phyloP scores from a whole-genome alignment of 2,113 vertebrate genomes.

The Coturnix japonica region DNA sequence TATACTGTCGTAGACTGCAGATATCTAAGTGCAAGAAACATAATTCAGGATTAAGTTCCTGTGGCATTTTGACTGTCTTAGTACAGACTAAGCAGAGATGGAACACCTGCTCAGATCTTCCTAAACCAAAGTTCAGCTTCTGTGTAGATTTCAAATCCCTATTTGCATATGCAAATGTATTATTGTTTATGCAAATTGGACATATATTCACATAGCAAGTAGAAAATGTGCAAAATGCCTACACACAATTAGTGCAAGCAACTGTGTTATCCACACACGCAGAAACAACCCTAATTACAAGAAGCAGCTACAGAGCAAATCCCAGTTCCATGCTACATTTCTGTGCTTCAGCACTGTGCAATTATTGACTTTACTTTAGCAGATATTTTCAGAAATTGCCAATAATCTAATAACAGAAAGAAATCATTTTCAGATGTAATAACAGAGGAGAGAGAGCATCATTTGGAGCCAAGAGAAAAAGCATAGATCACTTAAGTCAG shows the following conservation, averaged over 20 bases:
- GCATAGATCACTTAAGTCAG: not conserved
- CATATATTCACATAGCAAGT: slow-evolving; percentile 12
- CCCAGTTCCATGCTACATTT: not conserved
- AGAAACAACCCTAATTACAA: not conserved
- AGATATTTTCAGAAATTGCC: not conserved
- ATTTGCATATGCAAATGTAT: slow-evolving; percentile 14
- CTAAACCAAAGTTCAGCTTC: slow-evolving; percentile 18
- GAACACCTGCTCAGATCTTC: slow-evolving; percentile 5
- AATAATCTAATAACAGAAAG: not conserved
- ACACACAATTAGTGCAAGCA: not conserved
- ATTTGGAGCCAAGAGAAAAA: not conserved
- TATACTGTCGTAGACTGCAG: not conserved
- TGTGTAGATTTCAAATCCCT: not conserved
- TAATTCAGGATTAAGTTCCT: not conserved
- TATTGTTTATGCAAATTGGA: slow-evolving; percentile 21
- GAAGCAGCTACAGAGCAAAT: not conserved
- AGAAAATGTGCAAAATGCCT: not conserved
- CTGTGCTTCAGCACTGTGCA: not conserved
- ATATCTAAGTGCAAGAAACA: slow-evolving; percentile 14
- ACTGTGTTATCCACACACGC: not conserved
- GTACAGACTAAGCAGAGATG: not conserved
- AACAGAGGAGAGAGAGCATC: not conserved
- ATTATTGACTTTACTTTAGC: not conserved
- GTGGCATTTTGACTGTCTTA: slow-evolving; percentile 1
- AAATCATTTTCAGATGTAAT: not conserved